phyloP scores from a whole-genome alignment of 2,113 vertebrate genomes.

The Carettochelys insculpta region DNA sequence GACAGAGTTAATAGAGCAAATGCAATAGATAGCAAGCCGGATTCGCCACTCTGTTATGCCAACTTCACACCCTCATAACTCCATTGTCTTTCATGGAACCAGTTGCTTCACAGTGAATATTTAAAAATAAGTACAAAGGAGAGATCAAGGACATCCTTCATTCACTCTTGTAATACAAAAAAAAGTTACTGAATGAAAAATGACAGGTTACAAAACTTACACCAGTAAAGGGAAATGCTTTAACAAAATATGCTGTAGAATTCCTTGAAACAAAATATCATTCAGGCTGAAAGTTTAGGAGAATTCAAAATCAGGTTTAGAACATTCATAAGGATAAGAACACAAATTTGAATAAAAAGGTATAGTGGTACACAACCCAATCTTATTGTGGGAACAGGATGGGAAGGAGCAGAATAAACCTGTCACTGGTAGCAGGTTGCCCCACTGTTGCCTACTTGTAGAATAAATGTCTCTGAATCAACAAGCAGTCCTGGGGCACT shows the following conservation, averaged over 20 bases:
- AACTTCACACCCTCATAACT: constrained; percentile 2
- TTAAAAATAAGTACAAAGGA: neutral
- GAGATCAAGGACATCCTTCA: neutral
- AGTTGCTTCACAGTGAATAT: neutral
- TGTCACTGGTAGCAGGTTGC: neutral
- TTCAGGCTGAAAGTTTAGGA: neutral
- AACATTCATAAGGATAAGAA: neutral
- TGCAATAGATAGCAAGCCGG: neutral
- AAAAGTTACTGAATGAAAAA: neutral
- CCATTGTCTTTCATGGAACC: neutral
- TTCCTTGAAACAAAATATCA: neutral
- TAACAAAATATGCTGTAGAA: neutral
- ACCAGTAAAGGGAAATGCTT: neutral
- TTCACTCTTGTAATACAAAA: neutral
- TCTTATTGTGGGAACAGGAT: no score
- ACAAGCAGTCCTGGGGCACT: no score
- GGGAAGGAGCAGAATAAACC: neutral
- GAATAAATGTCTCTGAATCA: neutral
- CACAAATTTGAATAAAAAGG: neutral
- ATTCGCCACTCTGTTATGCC: neutral
- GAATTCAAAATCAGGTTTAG: neutral
- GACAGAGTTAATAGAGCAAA: constrained; percentile 14
- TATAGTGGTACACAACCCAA: no score
- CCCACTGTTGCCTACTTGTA: neutral
- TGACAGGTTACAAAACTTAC: neutral